phyloP scores from a whole-genome alignment of 2,888 invertebrate genomes.

The Argyra leucocephala region DNA sequence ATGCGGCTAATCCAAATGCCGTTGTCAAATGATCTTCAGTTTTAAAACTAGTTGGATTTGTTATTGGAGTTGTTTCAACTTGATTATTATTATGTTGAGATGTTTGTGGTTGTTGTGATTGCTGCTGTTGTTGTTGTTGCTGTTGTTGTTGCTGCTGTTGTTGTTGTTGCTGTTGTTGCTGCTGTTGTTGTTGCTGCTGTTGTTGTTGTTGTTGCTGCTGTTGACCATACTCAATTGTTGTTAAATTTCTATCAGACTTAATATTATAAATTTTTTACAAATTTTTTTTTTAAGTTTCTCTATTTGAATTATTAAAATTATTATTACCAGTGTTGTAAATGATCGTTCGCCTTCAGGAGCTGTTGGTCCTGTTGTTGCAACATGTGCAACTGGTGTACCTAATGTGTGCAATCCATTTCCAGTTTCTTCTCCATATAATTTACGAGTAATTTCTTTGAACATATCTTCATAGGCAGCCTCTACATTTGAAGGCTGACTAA shows the following conservation, averaged over 20 bases:
- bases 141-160: conserved; percentile 28
- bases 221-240: conserved; percentile 43
- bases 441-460: conserved; percentile 80
- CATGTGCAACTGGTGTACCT: conserved; percentile 44
- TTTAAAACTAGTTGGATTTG: conserved; percentile 45
- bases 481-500: conserved; percentile 41
- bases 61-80: conserved; percentile 31
- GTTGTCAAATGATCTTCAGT: conserved; percentile 62
- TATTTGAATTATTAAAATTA: conserved; percentile 15
- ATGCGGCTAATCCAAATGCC: conserved; percentile 64
- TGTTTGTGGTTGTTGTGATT: conserved; percentile 29
- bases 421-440: conserved; percentile 77
- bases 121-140: conserved; percentile 27
- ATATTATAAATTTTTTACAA: conserved; percentile 13
- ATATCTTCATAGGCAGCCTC: conserved; percentile 48
- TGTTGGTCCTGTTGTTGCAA: conserved; percentile 43
- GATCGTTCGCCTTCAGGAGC: conserved; percentile 45
- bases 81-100: conserved; percentile 24
- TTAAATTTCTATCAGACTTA: conserved; percentile 40
- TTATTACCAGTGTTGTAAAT: conserved; percentile 43
- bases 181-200: conserved; percentile 26
- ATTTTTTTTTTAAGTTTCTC: conserved; percentile 9
- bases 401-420: conserved; percentile 45
- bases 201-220: conserved; percentile 27
- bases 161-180: conserved; percentile 30